Evolutionary conservation across 1,140 invertebrate genomes (phyloP).

Genomic region (Megalonaias nervosa): DNA sequence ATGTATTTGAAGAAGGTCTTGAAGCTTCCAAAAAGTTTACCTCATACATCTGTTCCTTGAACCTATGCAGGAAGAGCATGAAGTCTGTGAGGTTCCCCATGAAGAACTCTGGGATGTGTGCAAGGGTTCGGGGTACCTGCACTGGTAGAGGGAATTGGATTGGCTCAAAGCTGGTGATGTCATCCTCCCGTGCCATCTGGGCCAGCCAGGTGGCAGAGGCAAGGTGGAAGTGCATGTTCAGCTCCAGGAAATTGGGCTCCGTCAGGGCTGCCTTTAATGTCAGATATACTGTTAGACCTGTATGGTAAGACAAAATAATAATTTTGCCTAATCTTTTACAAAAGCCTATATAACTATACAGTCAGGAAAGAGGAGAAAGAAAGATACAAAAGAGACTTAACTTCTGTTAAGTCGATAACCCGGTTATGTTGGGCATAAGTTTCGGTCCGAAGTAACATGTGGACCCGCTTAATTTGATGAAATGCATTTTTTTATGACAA

Average conservation of each 20-base stretch:
- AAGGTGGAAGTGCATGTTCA: constrained; percentile 83
- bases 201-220: constrained; percentile 88
- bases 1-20: constrained; percentile 1
- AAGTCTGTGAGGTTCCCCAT: constrained; percentile 89
- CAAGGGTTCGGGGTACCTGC: constrained; percentile 66
- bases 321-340: neutral
- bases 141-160: constrained; percentile 80
- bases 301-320: constrained; percentile 19
- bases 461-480: too few species aligned
- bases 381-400: neutral
- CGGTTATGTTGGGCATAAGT: too few species aligned
- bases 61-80: constrained; percentile 81
- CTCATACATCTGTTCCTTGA: constrained; percentile 72
- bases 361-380: neutral
- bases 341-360: too few species aligned
- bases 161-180: constrained; percentile 69
- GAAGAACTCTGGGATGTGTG: constrained; percentile 91
- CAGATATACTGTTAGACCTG: constrained; percentile 69
- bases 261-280: constrained; percentile 79
- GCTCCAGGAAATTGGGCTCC: constrained; percentile 80
- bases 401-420: too few species aligned
- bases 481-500: too few species aligned
- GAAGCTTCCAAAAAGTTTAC: constrained; percentile 37
- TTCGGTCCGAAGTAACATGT: too few species aligned
- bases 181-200: constrained; percentile 78